These are phyloP conservation scores for Caenorhabditis plicata DNA, from an alignment of 2,888 invertebrate genomes.

Conservation along the genomic window DNA sequence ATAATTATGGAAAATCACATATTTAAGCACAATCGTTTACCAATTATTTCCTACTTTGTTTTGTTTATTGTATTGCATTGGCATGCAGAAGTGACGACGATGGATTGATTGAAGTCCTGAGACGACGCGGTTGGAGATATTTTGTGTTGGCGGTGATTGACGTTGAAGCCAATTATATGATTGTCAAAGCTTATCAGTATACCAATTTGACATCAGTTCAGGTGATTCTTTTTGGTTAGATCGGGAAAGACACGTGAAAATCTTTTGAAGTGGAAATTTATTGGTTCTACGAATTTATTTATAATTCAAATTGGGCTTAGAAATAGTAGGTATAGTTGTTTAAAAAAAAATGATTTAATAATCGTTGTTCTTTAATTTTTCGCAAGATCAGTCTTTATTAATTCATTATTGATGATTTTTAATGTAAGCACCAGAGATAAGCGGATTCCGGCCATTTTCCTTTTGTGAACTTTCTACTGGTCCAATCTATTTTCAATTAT, in stretches of 20 bases:
- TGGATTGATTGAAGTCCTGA: conserved; percentile 33
- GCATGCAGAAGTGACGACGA: conserved; percentile 70
- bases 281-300: too few relatives aligned
- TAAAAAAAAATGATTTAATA: too few relatives aligned
- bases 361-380: too few relatives aligned
- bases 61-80: conserved; percentile 78
- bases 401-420: neutral
- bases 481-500: too few relatives aligned
- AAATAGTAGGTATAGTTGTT: too few relatives aligned
- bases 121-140: conserved; percentile 70
- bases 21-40: conserved; percentile 77
- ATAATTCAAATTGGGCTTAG: too few relatives aligned
- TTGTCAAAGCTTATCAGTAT: conserved; percentile 79
- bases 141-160: conserved; percentile 78
- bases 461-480: too few relatives aligned
- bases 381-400: too few relatives aligned
- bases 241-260: too few relatives aligned
- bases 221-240: conserved; percentile 67
- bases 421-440: too few relatives aligned
- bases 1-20: neutral
- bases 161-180: conserved; percentile 82
- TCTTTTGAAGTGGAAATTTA: too few relatives aligned
- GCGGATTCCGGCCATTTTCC: too few relatives aligned
- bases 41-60: conserved; percentile 78
- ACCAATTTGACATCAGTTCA: conserved; percentile 77